phyloP scores from a whole-genome alignment of 2,888 invertebrate genomes.

The Zelleria hepariella region DNA sequence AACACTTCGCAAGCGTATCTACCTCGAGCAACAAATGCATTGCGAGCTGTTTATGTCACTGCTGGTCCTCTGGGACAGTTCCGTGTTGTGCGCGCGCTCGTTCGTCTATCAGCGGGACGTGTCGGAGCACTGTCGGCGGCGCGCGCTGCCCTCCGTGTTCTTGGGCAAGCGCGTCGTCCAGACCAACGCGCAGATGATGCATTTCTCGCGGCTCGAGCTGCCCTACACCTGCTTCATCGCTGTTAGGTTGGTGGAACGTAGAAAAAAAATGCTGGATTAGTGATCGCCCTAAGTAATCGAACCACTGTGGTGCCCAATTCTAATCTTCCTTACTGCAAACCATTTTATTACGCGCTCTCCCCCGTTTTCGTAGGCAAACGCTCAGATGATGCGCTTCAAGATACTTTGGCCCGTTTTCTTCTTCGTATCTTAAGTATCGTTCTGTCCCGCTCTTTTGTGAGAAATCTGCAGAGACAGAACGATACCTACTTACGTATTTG shows the following conservation, averaged over 20 bases:
- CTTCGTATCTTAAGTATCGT: too few relatives aligned
- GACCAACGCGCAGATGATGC: constrained; percentile 43
- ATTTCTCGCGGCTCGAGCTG: constrained; percentile 42
- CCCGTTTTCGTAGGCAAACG: too few relatives aligned
- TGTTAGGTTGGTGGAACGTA: constrained; percentile 31
- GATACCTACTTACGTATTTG: too few relatives aligned
- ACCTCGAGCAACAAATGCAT: not conserved
- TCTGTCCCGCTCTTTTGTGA: too few relatives aligned
- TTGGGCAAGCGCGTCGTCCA: constrained; percentile 42
- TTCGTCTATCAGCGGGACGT: constrained; percentile 39
- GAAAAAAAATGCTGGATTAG: not conserved
- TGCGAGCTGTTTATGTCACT: not conserved
- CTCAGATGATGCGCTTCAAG: too few relatives aligned
- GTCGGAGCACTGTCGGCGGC: constrained; percentile 51
- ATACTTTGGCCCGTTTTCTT: too few relatives aligned
- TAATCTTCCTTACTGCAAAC: too few relatives aligned
- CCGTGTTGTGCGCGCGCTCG: not conserved
- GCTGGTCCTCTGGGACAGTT: not conserved
- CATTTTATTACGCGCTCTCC: too few relatives aligned
- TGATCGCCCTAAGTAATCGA: too few relatives aligned
- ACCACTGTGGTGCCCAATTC: too few relatives aligned
- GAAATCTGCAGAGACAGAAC: too few relatives aligned
- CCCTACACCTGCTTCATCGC: constrained; percentile 55
- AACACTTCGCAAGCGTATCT: not conserved
- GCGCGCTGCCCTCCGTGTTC: constrained; percentile 51